Evolutionary conservation across 2,888 invertebrate genomes (phyloP).

Genomic region (Suillia variegata): DNA sequence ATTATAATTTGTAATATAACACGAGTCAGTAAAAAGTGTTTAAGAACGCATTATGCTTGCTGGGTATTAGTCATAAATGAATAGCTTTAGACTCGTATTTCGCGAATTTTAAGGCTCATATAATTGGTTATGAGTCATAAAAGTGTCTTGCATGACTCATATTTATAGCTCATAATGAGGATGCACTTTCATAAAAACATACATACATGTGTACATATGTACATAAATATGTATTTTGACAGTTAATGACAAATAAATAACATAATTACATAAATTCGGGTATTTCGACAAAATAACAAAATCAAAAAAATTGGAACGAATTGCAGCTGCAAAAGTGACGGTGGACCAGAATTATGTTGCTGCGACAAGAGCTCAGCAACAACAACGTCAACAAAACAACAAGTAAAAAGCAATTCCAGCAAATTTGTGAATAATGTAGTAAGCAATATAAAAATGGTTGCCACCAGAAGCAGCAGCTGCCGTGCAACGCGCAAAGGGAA

Average conservation of each 20-base stretch:
- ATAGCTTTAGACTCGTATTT: too few species aligned
- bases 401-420: constrained; percentile 20
- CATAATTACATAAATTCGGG: constrained; percentile 7
- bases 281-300: neutral
- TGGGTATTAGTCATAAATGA: too few species aligned
- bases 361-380: neutral
- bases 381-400: constrained; percentile 5
- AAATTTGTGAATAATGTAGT: constrained; percentile 25
- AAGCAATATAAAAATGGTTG: constrained; percentile 18
- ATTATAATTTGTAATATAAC: too few species aligned
- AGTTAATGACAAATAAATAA: constrained; percentile 1
- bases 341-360: neutral
- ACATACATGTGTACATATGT: neutral
- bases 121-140: too few species aligned
- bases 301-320: constrained; percentile 18
- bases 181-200: neutral
- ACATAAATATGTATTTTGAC: too few species aligned
- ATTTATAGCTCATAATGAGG: too few species aligned
- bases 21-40: too few species aligned
- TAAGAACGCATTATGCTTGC: too few species aligned
- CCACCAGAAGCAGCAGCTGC: neutral
- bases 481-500: neutral
- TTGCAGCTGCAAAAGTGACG: constrained; percentile 5
- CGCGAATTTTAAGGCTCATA: too few species aligned
- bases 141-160: too few species aligned